phyloP scores from a whole-genome alignment of 2,113 vertebrate genomes.

The Phalacrocorax aristotelis region DNA sequence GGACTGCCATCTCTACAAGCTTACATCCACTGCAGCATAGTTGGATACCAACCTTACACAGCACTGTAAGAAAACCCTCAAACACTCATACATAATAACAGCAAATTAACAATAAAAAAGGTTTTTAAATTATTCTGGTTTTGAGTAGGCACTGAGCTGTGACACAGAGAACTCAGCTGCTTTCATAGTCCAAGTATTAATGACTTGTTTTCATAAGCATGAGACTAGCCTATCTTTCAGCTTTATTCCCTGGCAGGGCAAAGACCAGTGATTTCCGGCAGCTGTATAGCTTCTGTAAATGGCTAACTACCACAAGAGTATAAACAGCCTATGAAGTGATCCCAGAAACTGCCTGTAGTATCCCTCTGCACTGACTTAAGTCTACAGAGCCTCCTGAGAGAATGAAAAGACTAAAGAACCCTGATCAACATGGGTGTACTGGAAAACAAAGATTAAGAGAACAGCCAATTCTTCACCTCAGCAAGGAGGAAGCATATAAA shows the following conservation, averaged over 20 bases:
- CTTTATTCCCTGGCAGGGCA: not conserved
- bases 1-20: not conserved
- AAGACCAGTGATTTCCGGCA: not conserved
- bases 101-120: not conserved
- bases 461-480: not conserved
- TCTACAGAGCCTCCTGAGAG: no score
- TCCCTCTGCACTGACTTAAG: no score
- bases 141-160: not conserved
- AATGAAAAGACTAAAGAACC: no score
- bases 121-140: not conserved
- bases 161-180: not conserved
- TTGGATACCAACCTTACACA: not conserved
- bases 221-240: not conserved
- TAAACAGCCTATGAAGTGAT: no score
- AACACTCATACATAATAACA: not conserved
- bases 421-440: no score
- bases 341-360: no score
- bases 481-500: not conserved
- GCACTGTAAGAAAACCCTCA: not conserved
- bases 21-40: not conserved
- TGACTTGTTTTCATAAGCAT: not conserved
- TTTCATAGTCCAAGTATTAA: not conserved
- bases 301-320: not conserved
- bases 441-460: not conserved
- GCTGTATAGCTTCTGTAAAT: not conserved